phyloP scores from a whole-genome alignment of 1,140 invertebrate genomes.

The Heterodera carotae region DNA sequence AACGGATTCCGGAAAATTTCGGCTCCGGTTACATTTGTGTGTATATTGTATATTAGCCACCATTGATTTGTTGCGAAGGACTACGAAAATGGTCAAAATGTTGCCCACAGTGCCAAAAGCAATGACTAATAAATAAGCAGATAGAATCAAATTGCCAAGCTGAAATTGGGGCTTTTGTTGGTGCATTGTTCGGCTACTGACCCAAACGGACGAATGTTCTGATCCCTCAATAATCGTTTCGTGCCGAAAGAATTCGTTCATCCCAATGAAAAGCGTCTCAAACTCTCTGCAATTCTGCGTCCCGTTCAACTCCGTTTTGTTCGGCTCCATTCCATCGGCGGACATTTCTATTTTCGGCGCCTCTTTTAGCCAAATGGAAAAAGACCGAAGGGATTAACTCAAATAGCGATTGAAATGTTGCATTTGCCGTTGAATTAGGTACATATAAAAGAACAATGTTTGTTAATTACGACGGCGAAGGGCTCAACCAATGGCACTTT shows the following conservation, averaged over 20 bases:
- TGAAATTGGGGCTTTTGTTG: conserved; percentile 40
- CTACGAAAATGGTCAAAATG: conserved; percentile 57
- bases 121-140: conserved; percentile 56
- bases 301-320: conserved; percentile 31
- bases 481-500: too few species aligned
- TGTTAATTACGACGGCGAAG: too few species aligned
- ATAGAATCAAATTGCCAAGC: conserved; percentile 55
- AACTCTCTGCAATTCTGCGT: conserved; percentile 35
- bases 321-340: conserved; percentile 77
- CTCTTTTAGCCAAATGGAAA: not conserved
- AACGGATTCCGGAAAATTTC: too few species aligned
- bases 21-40: not conserved
- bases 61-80: conserved; percentile 60
- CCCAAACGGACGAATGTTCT: conserved; percentile 56
- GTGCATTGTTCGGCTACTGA: conserved; percentile 30
- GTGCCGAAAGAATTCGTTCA: conserved; percentile 62
- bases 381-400: not conserved
- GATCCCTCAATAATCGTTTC: conserved; percentile 62
- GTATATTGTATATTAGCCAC: too few species aligned
- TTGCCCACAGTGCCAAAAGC: conserved; percentile 59
- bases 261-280: conserved; percentile 41
- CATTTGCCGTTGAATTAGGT: not conserved
- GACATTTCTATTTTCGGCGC: not conserved
- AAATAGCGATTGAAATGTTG: too few species aligned
- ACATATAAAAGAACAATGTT: not conserved